Evolutionary conservation across 2,797 vertebrate species (phyloP).

Genomic region (Poeciliopsis turneri): DNA sequence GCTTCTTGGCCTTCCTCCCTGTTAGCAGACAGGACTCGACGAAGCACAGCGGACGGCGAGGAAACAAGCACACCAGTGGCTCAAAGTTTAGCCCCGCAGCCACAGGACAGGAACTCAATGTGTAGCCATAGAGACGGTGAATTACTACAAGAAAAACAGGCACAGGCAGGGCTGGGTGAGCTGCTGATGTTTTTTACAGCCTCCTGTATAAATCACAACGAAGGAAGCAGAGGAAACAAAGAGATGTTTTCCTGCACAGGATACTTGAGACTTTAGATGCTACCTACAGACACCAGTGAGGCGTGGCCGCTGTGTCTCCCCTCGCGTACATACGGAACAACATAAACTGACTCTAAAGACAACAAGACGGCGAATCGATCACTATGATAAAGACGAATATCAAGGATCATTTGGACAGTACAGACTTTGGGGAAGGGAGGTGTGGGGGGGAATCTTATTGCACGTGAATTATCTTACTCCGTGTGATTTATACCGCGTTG

Average conservation of each 20-base stretch:
- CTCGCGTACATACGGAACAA: conserved; percentile 41
- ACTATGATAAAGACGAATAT: conserved; percentile 78
- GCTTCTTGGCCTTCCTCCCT: conserved; percentile 63
- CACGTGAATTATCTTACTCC: conserved; percentile 99
- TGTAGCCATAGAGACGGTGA: conserved; percentile 55
- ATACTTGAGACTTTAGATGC: conserved; percentile 78
- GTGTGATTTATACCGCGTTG: conserved; percentile 93
- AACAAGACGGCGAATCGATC: conserved; percentile 63
- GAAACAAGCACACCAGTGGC: conserved; percentile 58
- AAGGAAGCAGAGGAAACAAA: conserved; percentile 60
- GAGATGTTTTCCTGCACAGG: conserved; percentile 63
- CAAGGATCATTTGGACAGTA: conserved; percentile 72
- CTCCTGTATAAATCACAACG: conserved; percentile 71
- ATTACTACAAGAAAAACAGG: conserved; percentile 40
- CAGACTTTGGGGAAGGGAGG: conserved; percentile 64
- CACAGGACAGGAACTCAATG: conserved; percentile 55
- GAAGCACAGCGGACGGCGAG: conserved; percentile 52
- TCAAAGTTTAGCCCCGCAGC: conserved; percentile 38
- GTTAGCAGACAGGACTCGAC: conserved; percentile 50
- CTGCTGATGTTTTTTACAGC: conserved; percentile 81
- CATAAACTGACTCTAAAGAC: conserved; percentile 64
- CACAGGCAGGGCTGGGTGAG: conserved; percentile 55
- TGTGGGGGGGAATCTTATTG: conserved; percentile 86
- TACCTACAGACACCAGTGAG: conserved; percentile 71
- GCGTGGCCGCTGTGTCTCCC: conserved; percentile 52